Conservation (phyloP, 2,113 vertebrate genomes). For the Tyto alba region DNA sequence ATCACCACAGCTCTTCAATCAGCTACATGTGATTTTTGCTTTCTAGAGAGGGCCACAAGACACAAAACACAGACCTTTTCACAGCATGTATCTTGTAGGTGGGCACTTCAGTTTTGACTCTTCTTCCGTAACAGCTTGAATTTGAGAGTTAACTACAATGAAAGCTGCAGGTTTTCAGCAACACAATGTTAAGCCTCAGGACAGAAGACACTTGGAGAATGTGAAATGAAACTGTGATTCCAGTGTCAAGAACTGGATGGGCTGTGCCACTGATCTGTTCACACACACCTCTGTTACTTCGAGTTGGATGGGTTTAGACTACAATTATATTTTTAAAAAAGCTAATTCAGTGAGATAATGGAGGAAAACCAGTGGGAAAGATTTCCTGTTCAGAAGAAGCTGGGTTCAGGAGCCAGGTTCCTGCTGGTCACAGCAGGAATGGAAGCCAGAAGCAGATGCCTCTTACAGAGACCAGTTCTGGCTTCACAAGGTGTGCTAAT, state of each 20-base stretch:
- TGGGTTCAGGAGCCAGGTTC: not conserved
- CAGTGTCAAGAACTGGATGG: not conserved
- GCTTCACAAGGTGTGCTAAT: not conserved
- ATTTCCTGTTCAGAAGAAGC: not conserved
- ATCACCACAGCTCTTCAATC: not conserved
- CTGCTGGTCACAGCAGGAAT: not conserved
- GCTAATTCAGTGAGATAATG: not conserved
- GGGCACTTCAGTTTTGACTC: not conserved
- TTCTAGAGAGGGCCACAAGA: not conserved
- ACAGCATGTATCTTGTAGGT: not conserved
- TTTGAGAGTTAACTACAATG: not conserved
- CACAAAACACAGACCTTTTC: not conserved
- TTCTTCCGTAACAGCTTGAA: not conserved
- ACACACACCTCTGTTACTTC: not conserved
- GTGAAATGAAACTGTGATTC: not conserved
- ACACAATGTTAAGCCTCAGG: not conserved
- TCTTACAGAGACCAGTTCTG: not conserved
- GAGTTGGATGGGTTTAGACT: not conserved
- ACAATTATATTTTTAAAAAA: not conserved
- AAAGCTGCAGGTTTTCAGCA: not conserved
- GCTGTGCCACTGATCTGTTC: not conserved
- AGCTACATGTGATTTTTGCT: not conserved
- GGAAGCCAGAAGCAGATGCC: not conserved
- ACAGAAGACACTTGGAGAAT: not conserved
- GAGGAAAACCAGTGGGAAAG: not conserved